Percentiles rank a stretch among this genome's conserved stretches.
These are phyloP conservation scores for Nylanderia fulva DNA, from an alignment of 1,140 invertebrate genomes.

Conservation along the genomic window DNA sequence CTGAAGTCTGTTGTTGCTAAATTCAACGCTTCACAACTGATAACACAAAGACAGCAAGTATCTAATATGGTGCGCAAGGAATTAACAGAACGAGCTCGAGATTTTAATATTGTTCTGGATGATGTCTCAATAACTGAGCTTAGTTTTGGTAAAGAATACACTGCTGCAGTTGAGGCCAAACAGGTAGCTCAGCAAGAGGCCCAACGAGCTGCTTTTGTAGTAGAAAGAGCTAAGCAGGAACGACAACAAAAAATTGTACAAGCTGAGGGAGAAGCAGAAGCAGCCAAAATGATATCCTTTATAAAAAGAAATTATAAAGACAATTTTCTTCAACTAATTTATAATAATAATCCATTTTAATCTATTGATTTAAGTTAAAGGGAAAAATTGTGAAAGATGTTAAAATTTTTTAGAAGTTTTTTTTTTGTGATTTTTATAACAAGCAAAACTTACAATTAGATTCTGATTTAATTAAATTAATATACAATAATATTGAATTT, in stretches of 20 bases:
- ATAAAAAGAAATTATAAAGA: too few relatives aligned
- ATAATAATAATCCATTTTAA: neutral
- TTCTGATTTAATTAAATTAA: conserved; percentile 24
- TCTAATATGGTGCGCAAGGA: conserved; percentile 97
- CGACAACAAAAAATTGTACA: conserved; percentile 99
- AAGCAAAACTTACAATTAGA: neutral
- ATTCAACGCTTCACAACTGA: conserved; percentile 99
- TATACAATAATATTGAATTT: neutral
- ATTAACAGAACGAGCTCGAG: conserved; percentile 97
- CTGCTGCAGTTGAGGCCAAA: conserved; percentile 99
- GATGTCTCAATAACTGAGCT: conserved; percentile 99
- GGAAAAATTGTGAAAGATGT: neutral
- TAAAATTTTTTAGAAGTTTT: neutral
- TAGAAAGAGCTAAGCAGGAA: conserved; percentile 99
- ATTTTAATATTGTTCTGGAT: conserved; percentile 99
- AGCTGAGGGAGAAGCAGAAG: conserved; percentile 99
- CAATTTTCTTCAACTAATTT: neutral
- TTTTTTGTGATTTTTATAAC: neutral
- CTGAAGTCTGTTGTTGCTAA: conserved; percentile 99
- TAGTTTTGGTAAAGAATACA: conserved; percentile 99
- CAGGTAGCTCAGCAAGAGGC: conserved; percentile 99
- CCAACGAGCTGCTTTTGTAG: conserved; percentile 98
- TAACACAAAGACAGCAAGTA: conserved; percentile 99
- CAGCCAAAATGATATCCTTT: conserved; percentile 98
- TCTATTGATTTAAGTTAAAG: neutral